phyloP scores from a whole-genome alignment of 1,140 invertebrate genomes.

The Pachypsylla venusta region DNA sequence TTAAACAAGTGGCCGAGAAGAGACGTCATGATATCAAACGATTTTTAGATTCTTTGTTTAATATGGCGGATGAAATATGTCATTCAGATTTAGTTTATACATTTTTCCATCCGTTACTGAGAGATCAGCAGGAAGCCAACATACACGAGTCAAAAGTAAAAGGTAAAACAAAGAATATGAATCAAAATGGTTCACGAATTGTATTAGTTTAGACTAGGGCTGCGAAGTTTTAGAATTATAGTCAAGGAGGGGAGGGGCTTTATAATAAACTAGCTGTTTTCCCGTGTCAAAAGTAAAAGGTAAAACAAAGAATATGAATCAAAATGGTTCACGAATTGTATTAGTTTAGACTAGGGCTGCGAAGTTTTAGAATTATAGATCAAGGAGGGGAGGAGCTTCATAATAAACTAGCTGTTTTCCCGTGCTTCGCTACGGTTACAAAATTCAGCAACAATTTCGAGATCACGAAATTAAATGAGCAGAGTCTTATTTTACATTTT shows the following conservation, averaged over 20 bases:
- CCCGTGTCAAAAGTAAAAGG: conserved; percentile 34
- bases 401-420: too few relatives aligned
- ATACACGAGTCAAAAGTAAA: conserved; percentile 35
- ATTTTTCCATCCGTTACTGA: conserved; percentile 88
- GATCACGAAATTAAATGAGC: too few relatives aligned
- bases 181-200: too few relatives aligned
- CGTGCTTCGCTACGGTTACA: too few relatives aligned
- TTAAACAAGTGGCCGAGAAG: conserved; percentile 84
- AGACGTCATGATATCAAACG: conserved; percentile 69
- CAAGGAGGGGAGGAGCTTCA: not conserved
- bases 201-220: too few relatives aligned
- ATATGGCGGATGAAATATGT: conserved; percentile 78
- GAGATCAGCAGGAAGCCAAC: conserved; percentile 74
- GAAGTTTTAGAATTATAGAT: not conserved
- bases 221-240: not conserved
- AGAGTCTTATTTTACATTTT: too few relatives aligned
- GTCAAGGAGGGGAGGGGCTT: not conserved
- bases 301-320: conserved; percentile 21
- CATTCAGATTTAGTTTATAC: conserved; percentile 95
- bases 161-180: conserved; percentile 27
- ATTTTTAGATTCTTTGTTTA: conserved; percentile 74
- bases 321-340: too few relatives aligned
- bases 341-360: too few relatives aligned
- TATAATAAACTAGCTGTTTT: too few relatives aligned
- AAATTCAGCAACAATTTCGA: too few relatives aligned